These are phyloP conservation scores for Seira ritae DNA, from an alignment of 2,888 invertebrate species.

Conservation along the genomic window DNA sequence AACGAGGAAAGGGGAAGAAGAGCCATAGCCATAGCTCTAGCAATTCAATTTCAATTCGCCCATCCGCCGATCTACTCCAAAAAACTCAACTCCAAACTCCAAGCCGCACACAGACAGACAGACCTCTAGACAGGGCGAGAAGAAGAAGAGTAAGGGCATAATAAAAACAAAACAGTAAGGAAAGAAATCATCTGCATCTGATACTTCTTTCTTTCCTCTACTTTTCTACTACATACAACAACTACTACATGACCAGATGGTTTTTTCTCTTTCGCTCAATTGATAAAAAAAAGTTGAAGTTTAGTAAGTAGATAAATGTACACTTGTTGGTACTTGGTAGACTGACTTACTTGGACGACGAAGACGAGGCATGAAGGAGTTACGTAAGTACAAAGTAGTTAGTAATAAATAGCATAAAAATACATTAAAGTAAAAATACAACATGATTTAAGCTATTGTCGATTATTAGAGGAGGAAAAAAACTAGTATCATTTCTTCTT, in stretches of 20 bases:
- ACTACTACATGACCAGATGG: conserved; percentile 47
- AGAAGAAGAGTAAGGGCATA: not conserved
- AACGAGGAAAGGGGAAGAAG: too few species aligned
- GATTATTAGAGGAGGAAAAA: too few species aligned
- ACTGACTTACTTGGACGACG: not conserved
- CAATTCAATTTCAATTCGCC: too few species aligned
- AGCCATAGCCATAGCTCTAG: too few species aligned
- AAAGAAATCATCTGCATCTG: conserved; percentile 49
- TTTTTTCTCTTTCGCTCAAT: conserved; percentile 15
- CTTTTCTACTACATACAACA: too few species aligned
- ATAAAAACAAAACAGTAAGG: conserved; percentile 75
- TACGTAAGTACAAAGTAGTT: conserved; percentile 39
- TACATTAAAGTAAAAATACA: not conserved
- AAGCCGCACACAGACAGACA: too few species aligned
- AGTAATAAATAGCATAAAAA: not conserved
- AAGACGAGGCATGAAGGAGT: conserved; percentile 50
- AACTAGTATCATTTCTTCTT: conserved; percentile 4
- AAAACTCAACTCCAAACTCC: too few species aligned
- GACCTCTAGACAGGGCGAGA: too few species aligned
- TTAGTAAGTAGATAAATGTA: conserved; percentile 27
- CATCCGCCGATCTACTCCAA: too few species aligned
- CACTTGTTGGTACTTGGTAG: conserved; percentile 43
- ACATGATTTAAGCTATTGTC: not conserved
- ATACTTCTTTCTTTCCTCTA: too few species aligned
- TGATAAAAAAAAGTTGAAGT: conserved; percentile 20